Evolutionary conservation across 2,888 invertebrate species (phyloP).

Genomic region (Seira sanloemensis): DNA sequence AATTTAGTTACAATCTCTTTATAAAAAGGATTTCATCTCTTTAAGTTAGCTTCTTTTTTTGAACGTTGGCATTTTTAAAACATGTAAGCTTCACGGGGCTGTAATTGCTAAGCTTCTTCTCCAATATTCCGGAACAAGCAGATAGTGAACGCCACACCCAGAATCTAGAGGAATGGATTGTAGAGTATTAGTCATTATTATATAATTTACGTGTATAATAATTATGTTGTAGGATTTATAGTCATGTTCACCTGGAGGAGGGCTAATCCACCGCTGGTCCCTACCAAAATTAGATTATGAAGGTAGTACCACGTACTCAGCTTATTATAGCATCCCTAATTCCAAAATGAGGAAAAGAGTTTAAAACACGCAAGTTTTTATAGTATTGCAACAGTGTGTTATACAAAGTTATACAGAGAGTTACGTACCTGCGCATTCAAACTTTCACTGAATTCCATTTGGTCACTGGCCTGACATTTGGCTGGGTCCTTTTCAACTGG

Average conservation of each 20-base stretch:
- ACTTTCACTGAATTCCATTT: slow-evolving; percentile 75
- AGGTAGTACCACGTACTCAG: slow-evolving; percentile 76
- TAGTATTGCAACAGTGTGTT: background rate
- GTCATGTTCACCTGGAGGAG: slow-evolving; percentile 75
- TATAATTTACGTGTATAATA: too few relatives aligned
- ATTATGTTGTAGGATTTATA: slow-evolving; percentile 9
- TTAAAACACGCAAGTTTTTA: slow-evolving; percentile 8
- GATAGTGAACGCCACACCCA: slow-evolving; percentile 75
- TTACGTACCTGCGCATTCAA: slow-evolving; percentile 76
- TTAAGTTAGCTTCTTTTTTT: slow-evolving; percentile 13
- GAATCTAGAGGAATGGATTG: slow-evolving; percentile 73
- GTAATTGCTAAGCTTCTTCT: slow-evolving; percentile 66
- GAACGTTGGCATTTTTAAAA: slow-evolving; percentile 61
- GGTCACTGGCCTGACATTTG: slow-evolving; percentile 75
- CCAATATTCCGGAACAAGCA: slow-evolving; percentile 75
- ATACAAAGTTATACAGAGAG: too few relatives aligned
- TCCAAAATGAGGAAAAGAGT: slow-evolving; percentile 32
- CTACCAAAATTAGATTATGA: slow-evolving; percentile 77
- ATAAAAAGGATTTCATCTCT: slow-evolving; percentile 58
- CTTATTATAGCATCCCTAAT: slow-evolving; percentile 77
- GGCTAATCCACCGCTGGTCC: slow-evolving; percentile 76
- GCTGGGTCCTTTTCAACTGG: slow-evolving; percentile 73
- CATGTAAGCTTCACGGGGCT: slow-evolving; percentile 67
- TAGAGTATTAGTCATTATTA: background rate
- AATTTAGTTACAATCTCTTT: slow-evolving; percentile 18